These are phyloP conservation scores for Neoarius graeffei DNA, from an alignment of 2,113 vertebrate genomes.

Conservation along the genomic window DNA sequence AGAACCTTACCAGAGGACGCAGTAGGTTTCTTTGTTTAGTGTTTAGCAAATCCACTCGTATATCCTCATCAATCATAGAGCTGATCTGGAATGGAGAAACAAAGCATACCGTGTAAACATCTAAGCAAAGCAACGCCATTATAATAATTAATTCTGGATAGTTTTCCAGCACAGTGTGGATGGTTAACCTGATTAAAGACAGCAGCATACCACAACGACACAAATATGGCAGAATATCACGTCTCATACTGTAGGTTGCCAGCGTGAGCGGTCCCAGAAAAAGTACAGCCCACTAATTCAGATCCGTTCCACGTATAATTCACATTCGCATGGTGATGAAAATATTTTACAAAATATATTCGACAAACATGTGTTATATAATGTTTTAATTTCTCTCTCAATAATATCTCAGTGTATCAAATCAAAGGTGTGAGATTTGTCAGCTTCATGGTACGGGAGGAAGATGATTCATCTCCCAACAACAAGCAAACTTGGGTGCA, in stretches of 20 bases:
- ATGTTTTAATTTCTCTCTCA: slow-evolving; percentile 13
- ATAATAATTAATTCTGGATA: slow-evolving; percentile 9
- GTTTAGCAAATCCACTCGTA: slow-evolving; percentile 63
- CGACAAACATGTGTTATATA: not conserved
- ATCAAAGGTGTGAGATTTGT: slow-evolving; percentile 12
- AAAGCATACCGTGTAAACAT: slow-evolving; percentile 58
- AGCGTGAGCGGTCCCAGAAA: not conserved
- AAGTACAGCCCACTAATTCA: not conserved
- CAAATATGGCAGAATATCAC: slow-evolving; percentile 13
- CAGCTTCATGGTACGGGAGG: slow-evolving; percentile 1
- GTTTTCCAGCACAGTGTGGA: not conserved
- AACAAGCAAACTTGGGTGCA: not conserved
- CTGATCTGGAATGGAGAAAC: slow-evolving; percentile 65
- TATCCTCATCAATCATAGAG: slow-evolving; percentile 75
- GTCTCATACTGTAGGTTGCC: not conserved
- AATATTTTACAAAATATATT: not conserved
- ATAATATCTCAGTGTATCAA: slow-evolving; percentile 20
- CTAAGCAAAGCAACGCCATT: slow-evolving; percentile 57
- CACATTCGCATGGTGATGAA: not conserved
- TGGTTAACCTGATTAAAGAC: slow-evolving; percentile 30
- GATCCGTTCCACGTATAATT: not conserved
- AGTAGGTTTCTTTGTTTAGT: slow-evolving; percentile 65
- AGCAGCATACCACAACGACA: not conserved
- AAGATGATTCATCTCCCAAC: not conserved
- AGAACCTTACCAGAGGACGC: slow-evolving; percentile 70